Conservation (phyloP, 2,888 invertebrate species). For the Cephus sareptanus region DNA sequence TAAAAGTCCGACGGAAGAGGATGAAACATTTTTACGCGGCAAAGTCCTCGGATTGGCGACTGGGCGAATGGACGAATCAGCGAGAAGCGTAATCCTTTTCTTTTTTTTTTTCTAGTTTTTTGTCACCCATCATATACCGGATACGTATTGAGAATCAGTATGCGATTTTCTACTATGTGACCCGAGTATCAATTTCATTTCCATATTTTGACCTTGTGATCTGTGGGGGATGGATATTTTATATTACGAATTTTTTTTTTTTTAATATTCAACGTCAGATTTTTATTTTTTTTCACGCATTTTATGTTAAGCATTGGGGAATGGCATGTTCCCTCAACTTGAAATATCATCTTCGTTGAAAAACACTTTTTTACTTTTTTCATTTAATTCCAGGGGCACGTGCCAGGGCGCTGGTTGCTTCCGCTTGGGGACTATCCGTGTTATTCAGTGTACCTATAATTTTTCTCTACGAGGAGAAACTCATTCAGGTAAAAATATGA, state of each 20-base stretch:
- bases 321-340: neutral
- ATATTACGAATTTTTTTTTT: neutral
- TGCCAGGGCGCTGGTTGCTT: slow-evolving; percentile 80
- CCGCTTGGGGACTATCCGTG: slow-evolving; percentile 86
- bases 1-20: slow-evolving; percentile 20
- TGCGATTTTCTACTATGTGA: neutral
- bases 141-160: neutral
- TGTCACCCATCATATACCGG: neutral
- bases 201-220: neutral
- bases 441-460: slow-evolving; percentile 86
- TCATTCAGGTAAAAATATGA: slow-evolving; percentile 70
- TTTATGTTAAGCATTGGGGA: neutral
- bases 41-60: slow-evolving; percentile 11
- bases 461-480: slow-evolving; percentile 82
- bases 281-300: neutral
- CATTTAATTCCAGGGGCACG: slow-evolving; percentile 79
- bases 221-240: neutral
- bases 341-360: neutral
- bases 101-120: slow-evolving; percentile 7
- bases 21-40: slow-evolving; percentile 23
- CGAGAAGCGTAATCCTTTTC: slow-evolving; percentile 16
- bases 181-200: neutral
- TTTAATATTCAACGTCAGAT: neutral
- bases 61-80: neutral
- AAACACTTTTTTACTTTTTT: neutral